Base-by-base conservation (phyloP, 2,888 invertebrate species). In the Hyalella azteca region DNA sequence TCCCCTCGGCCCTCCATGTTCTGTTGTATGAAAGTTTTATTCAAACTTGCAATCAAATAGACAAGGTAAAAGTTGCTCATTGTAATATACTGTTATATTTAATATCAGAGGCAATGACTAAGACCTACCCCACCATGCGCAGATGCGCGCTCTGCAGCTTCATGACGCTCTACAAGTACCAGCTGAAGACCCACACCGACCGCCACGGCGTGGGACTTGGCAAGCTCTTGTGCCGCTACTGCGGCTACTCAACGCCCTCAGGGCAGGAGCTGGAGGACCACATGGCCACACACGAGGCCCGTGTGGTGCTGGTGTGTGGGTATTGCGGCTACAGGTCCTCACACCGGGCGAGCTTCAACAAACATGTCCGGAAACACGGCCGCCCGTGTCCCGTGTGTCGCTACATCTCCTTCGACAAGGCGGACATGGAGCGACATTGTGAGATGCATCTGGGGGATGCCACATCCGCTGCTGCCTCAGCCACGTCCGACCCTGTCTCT, bases 371-470 rank as follows among this genome's bases (percentile, higher is more conserved):
- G 9, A 66, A 66, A 19, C 66, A 66, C 29, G 66, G 66, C 66
- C 22, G 36, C 19, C 66, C 66, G 0, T 66, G 66, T 19, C 66
- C 66, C 29, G 66, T 66, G 13, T 66, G 66, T 19, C 32, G 19
- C 66, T 66, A 66, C 66, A 66, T 66, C 36, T 29, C 66, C 66
- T 66, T 66, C 19, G 66, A 66, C 39, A 66, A 66, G 39, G 66
- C 66, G 3, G 66, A 66, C 36, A 66, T 66, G 66, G 66, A 66
- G 26, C 66, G 36, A 19, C 66, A 66, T 19, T 66, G 66, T n/a
- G 66, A 66, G 26, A 66, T 19, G 19, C 66, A 66, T 19, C 66
- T 66, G n/a, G n/a, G n/a, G n/a, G n/a, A n/a, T n/a, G n/a, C n/a
- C n/a, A n/a, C n/a, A n/a, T n/a, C n/a, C n/a, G n/a, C n/a, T n/a